These are phyloP conservation scores for Neotoxoptera formosana DNA, from an alignment of 1,140 invertebrate genomes.

Conservation along the genomic window DNA sequence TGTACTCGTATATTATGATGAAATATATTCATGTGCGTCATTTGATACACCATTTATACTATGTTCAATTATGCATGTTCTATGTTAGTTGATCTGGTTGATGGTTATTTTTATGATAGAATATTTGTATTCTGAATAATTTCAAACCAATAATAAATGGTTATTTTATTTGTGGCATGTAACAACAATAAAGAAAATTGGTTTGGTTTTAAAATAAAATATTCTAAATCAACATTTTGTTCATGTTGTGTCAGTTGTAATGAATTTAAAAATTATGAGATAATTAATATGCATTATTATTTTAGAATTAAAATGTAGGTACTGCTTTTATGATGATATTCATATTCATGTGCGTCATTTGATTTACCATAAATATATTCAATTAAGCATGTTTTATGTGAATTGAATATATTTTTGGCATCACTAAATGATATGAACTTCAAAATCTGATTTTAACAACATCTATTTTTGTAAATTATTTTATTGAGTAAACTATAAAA, in stretches of 20 bases:
- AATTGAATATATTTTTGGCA: conserved; percentile 57
- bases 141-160: background rate
- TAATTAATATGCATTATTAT: no score
- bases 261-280: no score
- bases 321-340: background rate
- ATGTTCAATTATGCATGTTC: conserved; percentile 24
- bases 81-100: conserved; percentile 52
- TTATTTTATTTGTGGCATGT: background rate
- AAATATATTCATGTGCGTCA: conserved; percentile 58
- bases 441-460: background rate
- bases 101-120: conserved; percentile 13
- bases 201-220: background rate
- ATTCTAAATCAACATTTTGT: background rate
- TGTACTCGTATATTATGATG: background rate
- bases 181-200: background rate
- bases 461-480: background rate
- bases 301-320: no score
- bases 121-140: background rate
- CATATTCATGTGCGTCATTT: conserved; percentile 57
- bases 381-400: conserved; percentile 25
- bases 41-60: conserved; percentile 52
- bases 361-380: conserved; percentile 31
- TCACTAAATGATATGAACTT: background rate
- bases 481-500: background rate
- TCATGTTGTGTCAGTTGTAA: no score